Percentiles rank a stretch among this genome's conserved stretches.
Conservation (phyloP, 2,113 vertebrate genomes). For the Ptilonorhynchus violaceus region DNA sequence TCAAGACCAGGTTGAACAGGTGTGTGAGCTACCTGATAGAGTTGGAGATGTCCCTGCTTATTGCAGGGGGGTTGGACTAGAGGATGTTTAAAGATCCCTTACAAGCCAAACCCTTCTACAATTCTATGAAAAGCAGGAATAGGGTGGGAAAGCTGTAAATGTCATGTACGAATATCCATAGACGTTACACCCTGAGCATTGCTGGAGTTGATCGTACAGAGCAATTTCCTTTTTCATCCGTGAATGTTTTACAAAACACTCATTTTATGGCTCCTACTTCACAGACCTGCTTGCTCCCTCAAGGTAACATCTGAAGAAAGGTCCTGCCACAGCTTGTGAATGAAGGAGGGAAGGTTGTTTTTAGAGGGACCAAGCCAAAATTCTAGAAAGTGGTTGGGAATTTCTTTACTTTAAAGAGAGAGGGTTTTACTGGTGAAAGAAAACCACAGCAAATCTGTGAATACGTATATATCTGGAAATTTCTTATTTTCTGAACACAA, state of each 20-base stretch:
- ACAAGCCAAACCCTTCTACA: neutral
- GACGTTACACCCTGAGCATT: neutral
- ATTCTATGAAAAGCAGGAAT: neutral
- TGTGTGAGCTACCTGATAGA: neutral
- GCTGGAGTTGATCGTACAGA: neutral
- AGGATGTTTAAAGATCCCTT: neutral
- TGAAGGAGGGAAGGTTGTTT: neutral
- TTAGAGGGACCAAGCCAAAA: neutral
- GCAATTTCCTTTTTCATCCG: neutral
- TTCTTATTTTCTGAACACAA: neutral
- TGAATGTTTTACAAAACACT: neutral
- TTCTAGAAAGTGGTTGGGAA: neutral
- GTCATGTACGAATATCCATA: neutral
- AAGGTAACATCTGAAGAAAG: neutral
- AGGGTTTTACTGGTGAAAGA: neutral
- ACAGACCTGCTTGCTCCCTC: neutral
- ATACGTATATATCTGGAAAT: neutral
- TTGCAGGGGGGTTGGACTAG: neutral
- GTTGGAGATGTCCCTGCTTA: neutral
- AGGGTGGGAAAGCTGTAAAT: neutral
- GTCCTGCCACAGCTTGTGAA: neutral
- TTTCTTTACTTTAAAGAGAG: neutral
- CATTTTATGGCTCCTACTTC: neutral
- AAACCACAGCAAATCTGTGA: neutral
- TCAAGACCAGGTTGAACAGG: accelerated